phyloP scores from a whole-genome alignment of 1,140 invertebrate genomes.

The Brachionus sp. region DNA sequence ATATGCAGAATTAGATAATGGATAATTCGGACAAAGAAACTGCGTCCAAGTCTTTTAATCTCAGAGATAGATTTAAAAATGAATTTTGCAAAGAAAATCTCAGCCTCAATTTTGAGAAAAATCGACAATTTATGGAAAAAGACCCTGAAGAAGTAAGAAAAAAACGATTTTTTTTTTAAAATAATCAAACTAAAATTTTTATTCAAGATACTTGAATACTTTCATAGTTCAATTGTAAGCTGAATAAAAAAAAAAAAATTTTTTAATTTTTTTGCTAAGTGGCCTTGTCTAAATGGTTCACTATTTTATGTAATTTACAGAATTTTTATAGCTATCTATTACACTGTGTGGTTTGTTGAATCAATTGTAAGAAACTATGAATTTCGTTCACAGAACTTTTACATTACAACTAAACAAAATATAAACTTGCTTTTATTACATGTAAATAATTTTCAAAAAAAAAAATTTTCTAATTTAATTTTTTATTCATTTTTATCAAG shows the following conservation, averaged over 20 bases:
- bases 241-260: background rate
- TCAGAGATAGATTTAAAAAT: constrained; percentile 10
- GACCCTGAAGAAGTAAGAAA: constrained; percentile 23
- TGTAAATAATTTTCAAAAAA: constrained; percentile 1
- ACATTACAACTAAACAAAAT: constrained; percentile 32
- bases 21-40: background rate
- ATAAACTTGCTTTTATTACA: constrained; percentile 8
- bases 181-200: background rate
- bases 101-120: constrained; percentile 38
- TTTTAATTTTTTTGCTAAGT: constrained; percentile 18
- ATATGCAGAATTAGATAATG: background rate
- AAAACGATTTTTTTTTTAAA: background rate
- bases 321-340: constrained; percentile 42
- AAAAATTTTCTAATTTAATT: background rate
- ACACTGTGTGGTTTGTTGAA: constrained; percentile 38
- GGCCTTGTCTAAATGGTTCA: constrained; percentile 7
- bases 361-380: constrained; percentile 44
- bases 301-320: constrained; percentile 25
- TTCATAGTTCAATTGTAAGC: constrained; percentile 38
- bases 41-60: background rate
- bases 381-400: constrained; percentile 25
- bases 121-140: constrained; percentile 30
- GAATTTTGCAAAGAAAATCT: constrained; percentile 26
- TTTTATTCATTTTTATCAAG: background rate
- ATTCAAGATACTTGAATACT: constrained; percentile 24